phyloP scores from a whole-genome alignment of 2,113 vertebrate species.

The Mugil cephalus region DNA sequence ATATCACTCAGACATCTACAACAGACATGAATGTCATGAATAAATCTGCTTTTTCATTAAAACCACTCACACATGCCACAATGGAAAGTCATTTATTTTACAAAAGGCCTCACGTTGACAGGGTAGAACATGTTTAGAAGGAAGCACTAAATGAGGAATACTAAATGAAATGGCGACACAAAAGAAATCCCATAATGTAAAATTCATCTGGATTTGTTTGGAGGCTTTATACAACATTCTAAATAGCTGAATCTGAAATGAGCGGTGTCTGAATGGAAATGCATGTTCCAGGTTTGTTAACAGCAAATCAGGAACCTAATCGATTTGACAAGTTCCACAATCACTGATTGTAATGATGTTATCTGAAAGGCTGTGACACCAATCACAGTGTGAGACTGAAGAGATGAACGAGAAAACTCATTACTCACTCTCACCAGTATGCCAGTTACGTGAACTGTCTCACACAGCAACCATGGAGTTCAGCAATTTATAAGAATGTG shows the following conservation, averaged over 20 bases:
- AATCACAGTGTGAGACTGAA: background rate
- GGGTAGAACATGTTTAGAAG: background rate
- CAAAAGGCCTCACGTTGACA: background rate
- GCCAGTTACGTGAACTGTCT: too few relatives aligned
- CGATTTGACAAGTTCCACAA: background rate
- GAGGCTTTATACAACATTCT: background rate
- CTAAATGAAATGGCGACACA: slow-evolving; percentile 5
- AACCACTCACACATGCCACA: slow-evolving; percentile 16
- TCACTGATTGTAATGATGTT: slow-evolving; percentile 22
- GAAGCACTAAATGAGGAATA: slow-evolving; percentile 3
- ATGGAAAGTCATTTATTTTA: background rate
- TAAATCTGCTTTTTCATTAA: slow-evolving; percentile 68
- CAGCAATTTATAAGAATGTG: background rate
- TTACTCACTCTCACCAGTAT: too few relatives aligned
- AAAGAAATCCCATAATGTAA: slow-evolving; percentile 12
- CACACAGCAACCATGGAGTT: background rate
- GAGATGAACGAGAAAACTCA: too few relatives aligned
- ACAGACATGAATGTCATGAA: slow-evolving; percentile 18
- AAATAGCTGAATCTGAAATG: slow-evolving; percentile 2
- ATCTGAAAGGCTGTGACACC: slow-evolving; percentile 9
- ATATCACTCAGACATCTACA: slow-evolving; percentile 40
- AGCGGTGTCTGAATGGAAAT: background rate
- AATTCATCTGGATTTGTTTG: too few relatives aligned
- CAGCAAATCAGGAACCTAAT: slow-evolving; percentile 24
- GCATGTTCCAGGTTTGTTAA: background rate